These are phyloP conservation scores for Otis tarda DNA, from an alignment of 2,113 vertebrate genomes.

Conservation along the genomic window DNA sequence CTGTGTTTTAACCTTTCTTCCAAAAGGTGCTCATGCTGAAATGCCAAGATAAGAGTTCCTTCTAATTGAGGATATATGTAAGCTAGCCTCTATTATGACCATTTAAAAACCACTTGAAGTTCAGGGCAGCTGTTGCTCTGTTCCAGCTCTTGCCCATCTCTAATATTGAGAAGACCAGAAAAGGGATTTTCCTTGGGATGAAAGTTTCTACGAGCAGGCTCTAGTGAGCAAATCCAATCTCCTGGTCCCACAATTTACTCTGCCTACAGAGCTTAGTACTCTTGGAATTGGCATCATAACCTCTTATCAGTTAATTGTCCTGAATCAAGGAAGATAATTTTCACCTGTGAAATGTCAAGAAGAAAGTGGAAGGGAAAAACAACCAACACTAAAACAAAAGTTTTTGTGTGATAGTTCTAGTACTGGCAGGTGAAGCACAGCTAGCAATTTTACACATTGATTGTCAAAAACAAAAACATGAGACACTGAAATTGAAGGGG, in stretches of 20 bases:
- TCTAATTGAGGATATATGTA: no score
- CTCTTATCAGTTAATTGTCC: background rate
- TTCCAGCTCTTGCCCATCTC: background rate
- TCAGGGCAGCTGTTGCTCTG: background rate
- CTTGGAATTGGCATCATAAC: background rate
- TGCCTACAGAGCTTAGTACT: background rate
- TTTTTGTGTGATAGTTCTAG: background rate
- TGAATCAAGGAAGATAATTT: background rate
- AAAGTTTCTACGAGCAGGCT: background rate
- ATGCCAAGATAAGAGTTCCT: background rate
- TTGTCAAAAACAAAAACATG: background rate
- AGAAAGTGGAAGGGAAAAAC: background rate
- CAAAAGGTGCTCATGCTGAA: background rate
- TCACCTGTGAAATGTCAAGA: background rate
- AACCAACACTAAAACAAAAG: background rate
- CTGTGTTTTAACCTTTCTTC: background rate
- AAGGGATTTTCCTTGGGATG: background rate
- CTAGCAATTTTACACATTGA: no score
- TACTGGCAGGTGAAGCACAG: background rate
- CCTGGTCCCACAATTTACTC: background rate
- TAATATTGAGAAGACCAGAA: fast-evolving
- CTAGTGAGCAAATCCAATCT: background rate
- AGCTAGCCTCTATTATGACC: background rate
- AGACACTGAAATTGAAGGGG: background rate
- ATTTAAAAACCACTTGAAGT: background rate